Evolutionary conservation across 2,797 vertebrate genomes (phyloP).

Genomic region (Myotis findleyi): DNA sequence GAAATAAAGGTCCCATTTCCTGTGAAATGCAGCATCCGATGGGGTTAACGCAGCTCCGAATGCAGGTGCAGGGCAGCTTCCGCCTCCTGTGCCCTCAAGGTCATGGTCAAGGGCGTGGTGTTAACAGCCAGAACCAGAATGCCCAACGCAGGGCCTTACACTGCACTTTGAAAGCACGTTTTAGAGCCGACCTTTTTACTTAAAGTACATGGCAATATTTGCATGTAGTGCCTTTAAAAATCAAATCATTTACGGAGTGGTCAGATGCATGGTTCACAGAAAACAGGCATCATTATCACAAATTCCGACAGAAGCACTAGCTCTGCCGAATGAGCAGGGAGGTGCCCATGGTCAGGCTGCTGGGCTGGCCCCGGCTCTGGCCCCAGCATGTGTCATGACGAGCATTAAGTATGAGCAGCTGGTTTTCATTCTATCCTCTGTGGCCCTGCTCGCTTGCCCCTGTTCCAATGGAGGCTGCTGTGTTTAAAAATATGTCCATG

Average conservation of each 20-base stretch:
- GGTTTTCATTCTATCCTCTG: slow-evolving; percentile 34
- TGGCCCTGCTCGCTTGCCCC: not conserved
- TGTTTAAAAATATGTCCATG: slow-evolving; percentile 81
- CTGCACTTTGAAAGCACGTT: not conserved
- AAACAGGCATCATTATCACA: too few species aligned
- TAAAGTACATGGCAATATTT: not conserved
- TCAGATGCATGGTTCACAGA: not conserved
- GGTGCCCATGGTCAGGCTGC: not conserved
- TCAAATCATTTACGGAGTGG: not conserved
- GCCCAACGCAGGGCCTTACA: not conserved
- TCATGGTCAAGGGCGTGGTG: not conserved
- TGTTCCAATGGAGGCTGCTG: slow-evolving; percentile 13
- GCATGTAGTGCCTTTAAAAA: not conserved
- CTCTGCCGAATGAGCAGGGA: not conserved
- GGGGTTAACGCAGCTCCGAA: not conserved
- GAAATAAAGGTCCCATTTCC: not conserved
- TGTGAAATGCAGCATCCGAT: not conserved
- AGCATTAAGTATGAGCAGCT: not conserved
- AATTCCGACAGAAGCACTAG: rapidly evolving
- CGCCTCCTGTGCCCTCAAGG: not conserved
- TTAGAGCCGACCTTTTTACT: not conserved
- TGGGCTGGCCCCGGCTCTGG: too few species aligned
- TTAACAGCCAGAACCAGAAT: not conserved
- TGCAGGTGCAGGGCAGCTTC: not conserved
- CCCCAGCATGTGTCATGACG: not conserved